phyloP scores from a whole-genome alignment of 2,113 vertebrate genomes.

The Propithecus coquereli region DNA sequence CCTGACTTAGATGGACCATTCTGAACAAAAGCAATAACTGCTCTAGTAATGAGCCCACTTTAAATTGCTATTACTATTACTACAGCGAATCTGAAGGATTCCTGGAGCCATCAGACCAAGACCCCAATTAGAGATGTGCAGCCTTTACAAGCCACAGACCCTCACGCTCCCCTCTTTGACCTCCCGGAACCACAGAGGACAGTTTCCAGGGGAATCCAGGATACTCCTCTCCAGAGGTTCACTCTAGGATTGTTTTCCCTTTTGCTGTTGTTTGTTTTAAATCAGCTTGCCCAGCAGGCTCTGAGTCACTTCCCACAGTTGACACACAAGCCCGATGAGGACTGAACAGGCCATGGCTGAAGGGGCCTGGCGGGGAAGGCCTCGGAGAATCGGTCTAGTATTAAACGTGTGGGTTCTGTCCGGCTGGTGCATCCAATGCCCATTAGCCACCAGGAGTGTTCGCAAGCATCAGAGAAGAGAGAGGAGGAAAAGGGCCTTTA shows the following conservation, averaged over 20 bases:
- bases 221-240: not conserved
- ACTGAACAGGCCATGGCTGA: accelerated
- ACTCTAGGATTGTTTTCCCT: not conserved
- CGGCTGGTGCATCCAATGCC: not conserved
- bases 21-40: conserved; percentile 71
- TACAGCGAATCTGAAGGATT: not conserved
- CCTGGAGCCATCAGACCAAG: conserved; percentile 1
- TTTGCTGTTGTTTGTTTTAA: not conserved
- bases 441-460: not conserved
- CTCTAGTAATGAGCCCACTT: conserved; percentile 62
- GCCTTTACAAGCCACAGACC: not conserved
- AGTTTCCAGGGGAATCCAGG: not conserved
- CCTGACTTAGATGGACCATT: conserved; percentile 71
- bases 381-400: not conserved
- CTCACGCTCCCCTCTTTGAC: not conserved
- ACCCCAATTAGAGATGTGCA: not conserved
- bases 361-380: not conserved
- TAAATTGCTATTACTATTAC: conserved; percentile 50
- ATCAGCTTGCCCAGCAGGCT: not conserved
- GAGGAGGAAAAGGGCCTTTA: not conserved
- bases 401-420: not conserved
- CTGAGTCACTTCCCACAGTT: not conserved
- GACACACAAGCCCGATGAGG: not conserved
- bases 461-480: not conserved
- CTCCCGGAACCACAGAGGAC: not conserved